Percentiles rank a stretch among this genome's conserved stretches.
Evolutionary conservation across 2,888 invertebrate species (phyloP).

Genomic region (Chorisops tibialis): DNA sequence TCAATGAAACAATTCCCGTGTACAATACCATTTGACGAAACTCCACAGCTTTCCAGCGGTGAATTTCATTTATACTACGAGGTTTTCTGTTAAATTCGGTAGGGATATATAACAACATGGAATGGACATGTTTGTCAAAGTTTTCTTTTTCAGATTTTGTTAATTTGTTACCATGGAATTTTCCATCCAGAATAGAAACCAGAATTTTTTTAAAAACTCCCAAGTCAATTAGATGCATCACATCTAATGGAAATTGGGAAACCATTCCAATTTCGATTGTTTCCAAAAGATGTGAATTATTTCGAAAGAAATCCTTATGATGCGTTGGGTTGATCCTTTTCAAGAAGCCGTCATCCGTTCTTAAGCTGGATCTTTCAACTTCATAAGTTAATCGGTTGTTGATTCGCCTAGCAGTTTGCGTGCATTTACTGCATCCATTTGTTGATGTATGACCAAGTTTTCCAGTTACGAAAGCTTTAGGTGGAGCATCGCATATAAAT

Average conservation of each 20-base stretch:
- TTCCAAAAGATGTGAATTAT: too few relatives aligned
- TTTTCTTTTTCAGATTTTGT: background rate
- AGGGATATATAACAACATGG: slow-evolving; percentile 10
- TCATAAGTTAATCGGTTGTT: too few relatives aligned
- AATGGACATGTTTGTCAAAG: background rate
- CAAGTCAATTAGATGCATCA: too few relatives aligned
- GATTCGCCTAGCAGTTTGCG: too few relatives aligned
- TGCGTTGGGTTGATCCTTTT: too few relatives aligned
- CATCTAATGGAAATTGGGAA: too few relatives aligned
- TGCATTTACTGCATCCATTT: slow-evolving; percentile 25
- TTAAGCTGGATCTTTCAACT: too few relatives aligned
- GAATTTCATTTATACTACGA: background rate
- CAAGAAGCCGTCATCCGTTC: too few relatives aligned
- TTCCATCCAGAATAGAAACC: background rate
- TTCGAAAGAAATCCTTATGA: too few relatives aligned
- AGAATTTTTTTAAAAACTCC: slow-evolving; percentile 27
- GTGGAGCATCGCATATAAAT: slow-evolving; percentile 5
- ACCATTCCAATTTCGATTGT: too few relatives aligned
- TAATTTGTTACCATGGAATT: background rate
- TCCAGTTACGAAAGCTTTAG: slow-evolving; percentile 7
- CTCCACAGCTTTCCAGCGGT: background rate
- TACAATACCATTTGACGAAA: slow-evolving; percentile 12
- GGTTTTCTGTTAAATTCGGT: slow-evolving; percentile 24
- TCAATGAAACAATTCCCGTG: slow-evolving; percentile 18
- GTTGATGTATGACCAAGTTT: slow-evolving; percentile 23